These are phyloP conservation scores for Drosophila tani DNA, from an alignment of 1,140 invertebrate genomes.

Conservation along the genomic window DNA sequence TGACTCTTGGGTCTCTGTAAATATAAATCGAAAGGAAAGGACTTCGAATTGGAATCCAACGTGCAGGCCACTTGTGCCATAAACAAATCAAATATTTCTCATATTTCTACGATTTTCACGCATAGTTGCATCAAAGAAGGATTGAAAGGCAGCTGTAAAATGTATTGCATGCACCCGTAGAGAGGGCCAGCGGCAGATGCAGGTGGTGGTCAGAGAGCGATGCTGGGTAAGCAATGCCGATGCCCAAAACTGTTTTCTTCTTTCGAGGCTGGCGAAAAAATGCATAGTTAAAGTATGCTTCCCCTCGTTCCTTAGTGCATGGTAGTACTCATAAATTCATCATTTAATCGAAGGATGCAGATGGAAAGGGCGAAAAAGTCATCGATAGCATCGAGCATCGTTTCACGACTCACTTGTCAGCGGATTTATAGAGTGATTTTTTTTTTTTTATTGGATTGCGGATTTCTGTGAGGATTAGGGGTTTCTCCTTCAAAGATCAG, in stretches of 20 bases:
- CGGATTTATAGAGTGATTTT: conserved; percentile 69
- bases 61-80: conserved; percentile 62
- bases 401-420: conserved; percentile 66
- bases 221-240: conserved; percentile 12
- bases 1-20: conserved; percentile 26
- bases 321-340: conserved; percentile 72
- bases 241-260: conserved; percentile 18
- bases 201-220: not conserved
- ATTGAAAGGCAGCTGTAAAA: conserved; percentile 50
- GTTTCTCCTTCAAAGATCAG: conserved; percentile 2
- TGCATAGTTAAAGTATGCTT: conserved; percentile 65
- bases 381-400: conserved; percentile 56
- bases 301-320: conserved; percentile 20
- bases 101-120: conserved; percentile 69
- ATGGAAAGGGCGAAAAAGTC: conserved; percentile 23
- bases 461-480: conserved; percentile 26
- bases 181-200: not conserved
- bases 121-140: conserved; percentile 63
- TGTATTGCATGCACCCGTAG: conserved; percentile 50
- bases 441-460: conserved; percentile 19
- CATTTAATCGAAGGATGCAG: conserved; percentile 47
- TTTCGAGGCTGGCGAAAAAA: conserved; percentile 32
- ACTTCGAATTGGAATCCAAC: conserved; percentile 29
- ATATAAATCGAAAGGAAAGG: conserved; percentile 43
- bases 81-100: conserved; percentile 81